Base-by-base conservation (phyloP, 2,113 vertebrate species). In the Mustela nigripes region DNA sequence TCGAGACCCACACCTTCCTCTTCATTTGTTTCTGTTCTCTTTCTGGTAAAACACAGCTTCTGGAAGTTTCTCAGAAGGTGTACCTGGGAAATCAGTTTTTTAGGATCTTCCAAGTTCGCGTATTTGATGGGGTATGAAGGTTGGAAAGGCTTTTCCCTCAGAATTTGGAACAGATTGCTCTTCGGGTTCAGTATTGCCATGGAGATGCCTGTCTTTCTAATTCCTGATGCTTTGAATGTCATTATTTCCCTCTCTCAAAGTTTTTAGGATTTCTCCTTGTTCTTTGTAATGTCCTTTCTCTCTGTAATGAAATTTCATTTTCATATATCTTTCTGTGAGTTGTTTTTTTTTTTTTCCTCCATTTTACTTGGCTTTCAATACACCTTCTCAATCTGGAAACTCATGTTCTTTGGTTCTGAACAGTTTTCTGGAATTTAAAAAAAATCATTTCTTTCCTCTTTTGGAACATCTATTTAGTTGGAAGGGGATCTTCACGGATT, bases 401-500 rank as follows among this genome's bases (percentile, higher is more conserved):
- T 84, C 53, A 42, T 48, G 71, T 63, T 33, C 33, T 90, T 97
- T 33, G 36, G 16, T 69, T 93, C 71, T 92, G 28, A 90, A 50
- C 73, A 78, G 12, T 80, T 63, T 91, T 79, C 60, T 60, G 60
- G 60, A 86, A 85, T 91, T 91, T 53, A 24, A 89, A 82, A 83
- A 53, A 90, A 21, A 28, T 36, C 28, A 94, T 36, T 83, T 90
- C 33, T 69, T 10, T 62, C 56, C 33, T 91, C 26, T 89, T 97
- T 65, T 74, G 56, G 36, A 90, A 63, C 19, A 74, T 33, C 33
- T 86, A 50, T 82, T 63, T 50, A 53, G 31, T 87, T 92, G 71
- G 60, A 95, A 94, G 53, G 80, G 33, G 21, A 45, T 1, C 42
- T 31, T 78, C 21, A 21, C 22, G 36, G 3, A 50, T 36, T 80